Evolutionary conservation across 2,888 invertebrate species (phyloP), one percentile per base, ranked within the genome.

Genomic region (Pandemis cinnamomeana): DNA sequence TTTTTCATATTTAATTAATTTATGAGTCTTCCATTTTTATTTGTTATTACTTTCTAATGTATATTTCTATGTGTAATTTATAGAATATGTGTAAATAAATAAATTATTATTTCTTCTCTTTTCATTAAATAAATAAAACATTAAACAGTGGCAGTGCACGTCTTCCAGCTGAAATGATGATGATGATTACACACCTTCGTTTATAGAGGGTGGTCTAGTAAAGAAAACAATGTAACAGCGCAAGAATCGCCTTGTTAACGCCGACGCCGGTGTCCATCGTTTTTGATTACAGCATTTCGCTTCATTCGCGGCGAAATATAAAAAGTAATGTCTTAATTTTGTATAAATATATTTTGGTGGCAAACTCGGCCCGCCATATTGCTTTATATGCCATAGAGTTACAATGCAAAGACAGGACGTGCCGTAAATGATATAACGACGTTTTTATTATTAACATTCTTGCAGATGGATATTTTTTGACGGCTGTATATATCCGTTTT

Each of bases 281-380:
- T 58, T 73, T 69, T 60, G 69, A 69, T 68, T 36, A 11, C 27
- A 20, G 62, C 67, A 60, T 64, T 64, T 20, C 7, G 63, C 58
- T 73, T 73, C 68, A 72, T 68, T 48, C 46, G 13, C 46, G 27
- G 11, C 48, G 51, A 69, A 58, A 64, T 42, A 73, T 73, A 73
- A 73, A 73, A 73, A 69, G 69, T 73, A 66, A 73, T 73, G 69
- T 36, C 51, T 69, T 69, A 69, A 72, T 69, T 73, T 69, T 64
- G 64, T 48, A 60, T 48, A 60, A 73, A 73, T 64, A 58, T 27
- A 44, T 72, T 72, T 27, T 42, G 71, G 67, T 51, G 15, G 8
- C 27, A 53, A 48, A 46, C 42, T 42, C 55, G 62, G 13, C 27
- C 13, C 20, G 8, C 11, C 46, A 62, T 67, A 53, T 71, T 67